These are phyloP conservation scores for Drosophila jambulina DNA, from an alignment of 1,140 invertebrate species.

Conservation along the genomic window DNA sequence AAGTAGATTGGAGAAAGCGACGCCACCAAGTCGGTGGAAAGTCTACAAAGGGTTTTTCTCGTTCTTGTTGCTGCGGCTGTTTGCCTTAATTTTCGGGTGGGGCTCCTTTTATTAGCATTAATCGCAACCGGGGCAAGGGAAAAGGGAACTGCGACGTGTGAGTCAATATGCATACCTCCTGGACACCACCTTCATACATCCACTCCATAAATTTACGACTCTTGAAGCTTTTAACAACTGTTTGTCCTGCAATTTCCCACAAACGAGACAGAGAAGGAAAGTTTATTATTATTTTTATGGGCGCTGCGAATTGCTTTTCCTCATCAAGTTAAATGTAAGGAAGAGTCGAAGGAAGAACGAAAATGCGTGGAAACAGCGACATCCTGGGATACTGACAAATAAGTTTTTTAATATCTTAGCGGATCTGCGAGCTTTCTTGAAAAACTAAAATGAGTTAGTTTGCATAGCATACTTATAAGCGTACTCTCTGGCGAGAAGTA, in stretches of 20 bases:
- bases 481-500: conserved; percentile 19
- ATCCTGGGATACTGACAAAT: conserved; percentile 1
- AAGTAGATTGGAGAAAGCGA: conserved; percentile 62
- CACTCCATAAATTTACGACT: conserved; percentile 61
- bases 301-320: conserved; percentile 50
- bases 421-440: not conserved
- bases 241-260: conserved; percentile 70
- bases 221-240: conserved; percentile 72
- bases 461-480: conserved; percentile 47
- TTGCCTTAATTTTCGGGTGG: conserved; percentile 57
- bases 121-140: conserved; percentile 38
- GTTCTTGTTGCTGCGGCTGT: conserved; percentile 27
- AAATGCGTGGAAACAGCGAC: conserved; percentile 6
- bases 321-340: conserved; percentile 39
- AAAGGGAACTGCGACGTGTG: conserved; percentile 31
- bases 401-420: conserved; percentile 66
- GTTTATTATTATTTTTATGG: conserved; percentile 76
- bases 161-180: conserved; percentile 45
- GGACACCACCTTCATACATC: conserved; percentile 10
- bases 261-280: conserved; percentile 31
- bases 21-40: conserved; percentile 61
- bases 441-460: conserved; percentile 25
- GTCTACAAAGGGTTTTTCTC: conserved; percentile 59
- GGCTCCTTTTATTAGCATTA: conserved; percentile 69
- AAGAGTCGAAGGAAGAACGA: conserved; percentile 5